Conservation (phyloP, 2,888 invertebrate genomes). For the Slavum lentiscoides region DNA sequence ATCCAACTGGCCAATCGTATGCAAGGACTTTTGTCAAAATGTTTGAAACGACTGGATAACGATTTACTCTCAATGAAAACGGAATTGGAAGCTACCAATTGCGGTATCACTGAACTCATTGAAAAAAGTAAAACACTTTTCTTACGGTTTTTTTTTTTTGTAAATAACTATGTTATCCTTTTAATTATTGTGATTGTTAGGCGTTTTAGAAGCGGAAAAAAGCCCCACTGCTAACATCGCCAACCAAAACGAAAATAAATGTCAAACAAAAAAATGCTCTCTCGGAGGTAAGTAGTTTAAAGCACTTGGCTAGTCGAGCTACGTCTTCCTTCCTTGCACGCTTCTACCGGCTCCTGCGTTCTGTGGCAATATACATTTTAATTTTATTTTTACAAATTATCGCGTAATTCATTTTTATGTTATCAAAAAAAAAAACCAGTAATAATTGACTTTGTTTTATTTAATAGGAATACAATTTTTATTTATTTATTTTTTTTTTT, state of each 20-base stretch:
- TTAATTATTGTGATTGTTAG: conserved; percentile 5
- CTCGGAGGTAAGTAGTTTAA: conserved; percentile 27
- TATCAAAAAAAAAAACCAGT: neutral
- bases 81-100: conserved; percentile 97
- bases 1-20: conserved; percentile 90
- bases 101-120: conserved; percentile 92
- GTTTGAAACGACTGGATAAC: conserved; percentile 81
- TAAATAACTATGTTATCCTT: neutral
- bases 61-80: conserved; percentile 97
- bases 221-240: neutral
- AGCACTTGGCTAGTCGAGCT: neutral
- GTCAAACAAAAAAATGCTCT: neutral
- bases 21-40: conserved; percentile 87
- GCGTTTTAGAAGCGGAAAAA: conserved; percentile 23
- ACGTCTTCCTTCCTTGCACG: neutral
- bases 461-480: conserved; percentile 15
- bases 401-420: neutral
- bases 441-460: conserved; percentile 11
- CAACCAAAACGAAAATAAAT: neutral
- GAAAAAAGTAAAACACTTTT: conserved; percentile 69
- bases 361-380: neutral
- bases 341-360: conserved; percentile 1
- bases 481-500: neutral
- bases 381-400: neutral
- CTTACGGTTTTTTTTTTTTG: neutral